Evolutionary conservation across 2,113 vertebrate genomes (phyloP).

Genomic region (Etheostoma cragini): DNA sequence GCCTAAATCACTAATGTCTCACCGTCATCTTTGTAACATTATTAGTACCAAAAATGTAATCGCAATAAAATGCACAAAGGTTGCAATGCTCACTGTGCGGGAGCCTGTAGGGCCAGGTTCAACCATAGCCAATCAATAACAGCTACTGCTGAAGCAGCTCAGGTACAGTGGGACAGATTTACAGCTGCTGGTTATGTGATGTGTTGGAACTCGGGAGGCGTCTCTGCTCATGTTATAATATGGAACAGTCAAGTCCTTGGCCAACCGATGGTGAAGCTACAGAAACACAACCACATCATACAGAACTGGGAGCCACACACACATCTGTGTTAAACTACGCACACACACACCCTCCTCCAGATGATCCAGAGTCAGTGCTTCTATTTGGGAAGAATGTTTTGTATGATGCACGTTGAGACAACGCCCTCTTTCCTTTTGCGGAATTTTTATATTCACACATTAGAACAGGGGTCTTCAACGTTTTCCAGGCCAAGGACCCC

Average conservation of each 20-base stretch:
- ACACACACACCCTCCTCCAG: neutral
- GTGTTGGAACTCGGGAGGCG: neutral
- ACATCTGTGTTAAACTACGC: neutral
- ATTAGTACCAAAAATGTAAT: neutral
- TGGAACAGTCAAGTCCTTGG: neutral
- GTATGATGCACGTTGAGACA: conserved; percentile 6
- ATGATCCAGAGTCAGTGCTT: conserved; percentile 7
- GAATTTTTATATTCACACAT: neutral
- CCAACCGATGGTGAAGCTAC: neutral
- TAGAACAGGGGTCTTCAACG: too few relatives aligned
- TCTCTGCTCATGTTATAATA: neutral
- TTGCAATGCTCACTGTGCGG: neutral
- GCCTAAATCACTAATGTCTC: neutral
- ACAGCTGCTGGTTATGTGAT: conserved; percentile 6
- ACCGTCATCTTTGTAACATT: neutral
- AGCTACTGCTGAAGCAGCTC: neutral
- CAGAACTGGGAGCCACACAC: conserved; percentile 1
- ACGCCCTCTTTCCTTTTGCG: neutral
- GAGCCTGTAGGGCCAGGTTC: neutral
- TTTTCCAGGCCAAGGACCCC: too few relatives aligned
- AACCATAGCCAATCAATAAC: neutral
- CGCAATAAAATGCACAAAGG: neutral
- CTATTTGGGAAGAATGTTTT: conserved; percentile 22
- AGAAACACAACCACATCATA: conserved; percentile 25
- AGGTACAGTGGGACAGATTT: conserved; percentile 8